phyloP scores from a whole-genome alignment of 2,797 vertebrate species.

The Neomorphus geoffroyi region DNA sequence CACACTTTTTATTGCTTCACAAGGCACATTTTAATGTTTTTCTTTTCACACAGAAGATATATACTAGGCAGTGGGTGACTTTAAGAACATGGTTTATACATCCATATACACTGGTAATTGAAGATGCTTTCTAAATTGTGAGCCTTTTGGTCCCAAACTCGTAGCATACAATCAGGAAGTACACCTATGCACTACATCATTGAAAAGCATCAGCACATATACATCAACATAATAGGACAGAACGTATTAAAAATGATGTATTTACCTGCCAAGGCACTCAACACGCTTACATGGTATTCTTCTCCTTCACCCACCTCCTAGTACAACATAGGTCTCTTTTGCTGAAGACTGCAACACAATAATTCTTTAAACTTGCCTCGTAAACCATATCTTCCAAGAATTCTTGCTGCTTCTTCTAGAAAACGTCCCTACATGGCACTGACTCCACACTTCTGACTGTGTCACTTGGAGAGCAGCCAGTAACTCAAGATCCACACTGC shows the following conservation, averaged over 20 bases:
- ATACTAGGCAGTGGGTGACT: neutral
- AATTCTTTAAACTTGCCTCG: neutral
- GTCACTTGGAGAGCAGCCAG: neutral
- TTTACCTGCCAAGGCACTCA: neutral
- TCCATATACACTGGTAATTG: neutral
- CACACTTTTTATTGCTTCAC: neutral
- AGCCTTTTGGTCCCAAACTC: neutral
- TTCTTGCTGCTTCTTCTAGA: neutral
- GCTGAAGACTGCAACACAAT: neutral
- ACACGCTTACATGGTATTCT: neutral
- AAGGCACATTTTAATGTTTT: neutral
- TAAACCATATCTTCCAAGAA: neutral
- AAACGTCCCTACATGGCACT: accelerated
- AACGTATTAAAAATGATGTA: neutral
- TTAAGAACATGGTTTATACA: neutral
- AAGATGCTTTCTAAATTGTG: neutral
- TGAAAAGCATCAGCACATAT: neutral
- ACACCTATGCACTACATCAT: neutral
- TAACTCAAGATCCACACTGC: accelerated
- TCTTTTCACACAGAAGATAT: neutral
- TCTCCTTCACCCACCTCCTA: neutral
- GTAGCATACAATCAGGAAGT: neutral
- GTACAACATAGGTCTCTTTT: neutral
- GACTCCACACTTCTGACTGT: neutral
- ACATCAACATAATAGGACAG: neutral